Evolutionary conservation across 2,797 vertebrate genomes (phyloP), one percentile per base, ranked within the genome.

Genomic region (Cichlasoma orientale): DNA sequence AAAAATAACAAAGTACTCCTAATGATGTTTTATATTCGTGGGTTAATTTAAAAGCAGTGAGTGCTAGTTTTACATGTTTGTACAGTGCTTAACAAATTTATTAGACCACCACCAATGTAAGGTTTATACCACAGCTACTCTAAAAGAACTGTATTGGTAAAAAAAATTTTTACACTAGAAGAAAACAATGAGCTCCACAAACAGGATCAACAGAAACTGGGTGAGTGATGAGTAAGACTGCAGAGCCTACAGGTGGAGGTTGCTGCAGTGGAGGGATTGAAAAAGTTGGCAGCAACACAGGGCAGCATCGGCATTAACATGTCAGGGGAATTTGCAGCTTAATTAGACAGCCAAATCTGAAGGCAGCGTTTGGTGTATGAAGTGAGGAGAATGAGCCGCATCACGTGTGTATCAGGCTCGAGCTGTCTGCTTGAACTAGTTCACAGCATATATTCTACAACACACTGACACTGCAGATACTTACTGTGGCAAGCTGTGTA

Each of bases 401-500:
- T 41, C 9, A 13, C 19, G 4, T 21, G 50, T 71, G 9, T 38
- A 19, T 18, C 27, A 41, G 5, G 38, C 38, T 66, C 14, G 14
- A 66, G 61, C 61, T 47, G 61, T 27, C 23, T 66, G 41, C 61
- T 41, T 53, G 18, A 47, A 36, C 2, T 16, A 47, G 14, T 44
- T 50, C 63, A 50, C 41, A n/a, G 11, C 21, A 23, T 54, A 54
- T 29, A 50, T 50, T 68, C 25, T 50, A n/a, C 63, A 31, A 56
- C 52, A n/a, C n/a, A 16, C 4, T 47, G 7, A 11, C 25, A 21
- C 6, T 41, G 7, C 19, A 21, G 25, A 52, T 87, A 96, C 96
- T 96, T 90, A 96, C 96, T 95, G 90, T 23, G 93, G 92, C 83
- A 92, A 68, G 84, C 78, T 93, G 94, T 95, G 97, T 75, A 97